These are phyloP conservation scores for Leptonema lineaticorne DNA, from an alignment of 1,140 invertebrate genomes.

Conservation along the genomic window DNA sequence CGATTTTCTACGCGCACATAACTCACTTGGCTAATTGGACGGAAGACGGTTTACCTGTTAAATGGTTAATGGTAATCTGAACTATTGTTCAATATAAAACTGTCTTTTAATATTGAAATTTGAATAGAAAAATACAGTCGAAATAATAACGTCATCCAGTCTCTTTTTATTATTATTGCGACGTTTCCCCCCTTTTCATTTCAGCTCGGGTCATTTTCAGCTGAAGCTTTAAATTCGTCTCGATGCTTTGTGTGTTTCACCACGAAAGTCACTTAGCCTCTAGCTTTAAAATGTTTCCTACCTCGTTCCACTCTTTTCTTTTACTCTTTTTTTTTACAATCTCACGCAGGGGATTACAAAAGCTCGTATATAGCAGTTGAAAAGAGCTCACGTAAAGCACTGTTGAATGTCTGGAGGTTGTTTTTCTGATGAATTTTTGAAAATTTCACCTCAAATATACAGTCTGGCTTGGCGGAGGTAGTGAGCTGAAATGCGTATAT, in stretches of 20 bases:
- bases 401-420: not conserved
- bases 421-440: no score
- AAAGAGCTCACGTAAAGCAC: not conserved
- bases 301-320: no score
- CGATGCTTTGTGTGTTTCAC: not conserved
- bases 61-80: no score
- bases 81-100: no score
- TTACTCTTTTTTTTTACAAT: not conserved
- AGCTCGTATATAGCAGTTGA: not conserved
- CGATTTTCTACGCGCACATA: no score
- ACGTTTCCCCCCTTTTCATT: not conserved
- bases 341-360: not conserved
- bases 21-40: constrained; percentile 13
- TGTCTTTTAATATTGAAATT: no score
- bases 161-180: no score
- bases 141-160: not conserved
- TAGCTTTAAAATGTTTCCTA: constrained; percentile 1
- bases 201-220: not conserved
- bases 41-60: not conserved
- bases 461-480: no score
- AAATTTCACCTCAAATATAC: no score
- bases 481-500: no score
- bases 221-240: not conserved
- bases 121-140: not conserved
- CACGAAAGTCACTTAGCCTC: not conserved